Base-by-base conservation (phyloP, 2,888 invertebrate genomes). In the Calliopum simillimum region DNA sequence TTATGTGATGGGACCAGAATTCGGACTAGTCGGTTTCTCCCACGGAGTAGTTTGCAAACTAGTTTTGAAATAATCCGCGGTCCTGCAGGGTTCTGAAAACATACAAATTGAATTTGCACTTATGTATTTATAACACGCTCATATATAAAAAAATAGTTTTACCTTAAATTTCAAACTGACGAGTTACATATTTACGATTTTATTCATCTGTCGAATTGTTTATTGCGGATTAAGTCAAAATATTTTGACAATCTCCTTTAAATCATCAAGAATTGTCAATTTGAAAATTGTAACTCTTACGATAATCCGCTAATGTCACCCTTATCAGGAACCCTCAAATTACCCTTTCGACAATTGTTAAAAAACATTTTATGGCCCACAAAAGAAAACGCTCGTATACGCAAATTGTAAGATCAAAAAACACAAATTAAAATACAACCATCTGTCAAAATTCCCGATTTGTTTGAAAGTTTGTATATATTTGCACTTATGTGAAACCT, bases 401-500 rank as follows among this genome's bases (percentile, higher is more conserved):
- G 76, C 76, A 80, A 82, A 79, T 80, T 79, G 81, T 71, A 68
- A 82, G 80, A 82, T 82, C 80, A 82, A 82, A 82, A 81, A 81
- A 82, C 78, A 77, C 76, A 77, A 80, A 77, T 78, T 81, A 79
- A 78, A 81, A 79, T 55, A 77, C 77, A 77, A 82, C 84, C 84
- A 84, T 84, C 84, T 84, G 84, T 84, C 84, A 84, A 83, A 81
- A 81, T 84, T 84, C 83, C 79, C 80, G 76, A 76, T 72, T 63
- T 51, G 14, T 59, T 46, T 59, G 16, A 56, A 71, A 65, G 13
- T 43, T 44, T 59, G 19, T 58, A n/a, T n/a, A n/a, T n/a, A 25
- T 68, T 70, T 21, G 62, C 61, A 62, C 70, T 68, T 46, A 61
- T 59, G 67, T 66, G 72, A 73, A 73, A 62, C 51, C 23, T 44